Percentiles rank a stretch among this genome's conserved stretches.
These are phyloP conservation scores for Hassar affinis DNA, from an alignment of 2,113 vertebrate species.

Conservation along the genomic window DNA sequence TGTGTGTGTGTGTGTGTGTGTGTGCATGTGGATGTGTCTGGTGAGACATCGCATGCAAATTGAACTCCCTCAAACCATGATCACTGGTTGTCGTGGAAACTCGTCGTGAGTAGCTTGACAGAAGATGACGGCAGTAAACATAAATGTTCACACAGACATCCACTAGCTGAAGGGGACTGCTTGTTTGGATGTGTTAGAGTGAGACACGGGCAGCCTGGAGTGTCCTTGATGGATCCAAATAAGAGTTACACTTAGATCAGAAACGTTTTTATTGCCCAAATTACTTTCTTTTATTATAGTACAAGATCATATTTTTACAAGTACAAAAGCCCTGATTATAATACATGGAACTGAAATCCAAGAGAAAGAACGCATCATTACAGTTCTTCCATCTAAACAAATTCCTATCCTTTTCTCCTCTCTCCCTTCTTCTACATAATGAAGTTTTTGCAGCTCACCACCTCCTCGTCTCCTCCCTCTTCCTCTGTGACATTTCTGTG, in stretches of 20 bases:
- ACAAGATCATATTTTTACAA: neutral
- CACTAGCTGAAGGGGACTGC: constrained; percentile 34
- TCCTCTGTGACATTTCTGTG: constrained; percentile 1
- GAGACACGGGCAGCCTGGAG: constrained; percentile 38
- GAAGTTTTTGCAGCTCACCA: neutral
- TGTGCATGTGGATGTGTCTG: neutral
- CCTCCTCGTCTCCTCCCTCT: neutral
- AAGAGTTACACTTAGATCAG: constrained; percentile 36
- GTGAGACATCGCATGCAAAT: constrained; percentile 7
- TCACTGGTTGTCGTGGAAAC: constrained; percentile 51
- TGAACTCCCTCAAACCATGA: constrained; percentile 23
- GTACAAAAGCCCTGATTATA: neutral
- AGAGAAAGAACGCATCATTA: neutral
- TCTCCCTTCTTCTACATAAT: neutral
- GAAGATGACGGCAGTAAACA: constrained; percentile 45
- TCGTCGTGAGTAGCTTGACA: constrained; percentile 17
- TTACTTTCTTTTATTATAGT: neutral
- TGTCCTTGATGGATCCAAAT: constrained; percentile 48
- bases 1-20: neutral
- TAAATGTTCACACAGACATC: constrained; percentile 5
- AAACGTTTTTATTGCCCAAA: neutral
- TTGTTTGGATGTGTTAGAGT: constrained; percentile 24
- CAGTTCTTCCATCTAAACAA: neutral
- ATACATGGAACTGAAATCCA: neutral
- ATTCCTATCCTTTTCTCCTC: neutral